Evolutionary conservation across 2,888 invertebrate species (phyloP), one percentile per base, ranked within the genome.

Genomic region (Pandemis heparana): DNA sequence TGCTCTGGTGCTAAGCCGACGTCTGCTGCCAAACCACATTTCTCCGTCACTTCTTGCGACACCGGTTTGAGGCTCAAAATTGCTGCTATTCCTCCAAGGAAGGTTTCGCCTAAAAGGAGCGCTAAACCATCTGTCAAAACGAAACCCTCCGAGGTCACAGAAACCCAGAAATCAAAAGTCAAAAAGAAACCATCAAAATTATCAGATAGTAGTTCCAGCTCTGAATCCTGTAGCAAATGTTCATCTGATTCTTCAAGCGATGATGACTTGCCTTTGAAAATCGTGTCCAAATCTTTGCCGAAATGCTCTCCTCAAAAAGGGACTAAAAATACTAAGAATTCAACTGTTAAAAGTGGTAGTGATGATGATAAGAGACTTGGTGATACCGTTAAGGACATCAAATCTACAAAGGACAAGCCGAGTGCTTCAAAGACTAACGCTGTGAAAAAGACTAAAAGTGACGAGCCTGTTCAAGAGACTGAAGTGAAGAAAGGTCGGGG

Each of bases 31-130:
- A 94, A 94, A 79, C 88, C 94, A 65, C 95, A 95, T 81, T 96
- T 96, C 85, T 96, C 96, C 10, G 96, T 96, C 43, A 96, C 95
- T 59, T 95, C 95, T 75, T 95, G 95, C 85, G 95, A 96, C 60
- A 95, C 95, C 60, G 95, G 95, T 23, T 84, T 96, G 69, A 95
- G 96, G 76, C 90, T 96, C 66, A 96, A 95, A 80, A 96, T 96
- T 73, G 95, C 96, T 77, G 95, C 95, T 59, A 95, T 96, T 76
- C 95, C 94, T 63, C 95, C 95, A n/a, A 82, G 89, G 63, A 95
- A 86, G 84, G 85, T 79, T 77, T 86, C 86, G 81, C 88, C 87
- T 56, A 94, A 87, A 79, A 92, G 87, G 77, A 86, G 89, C 67
- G 80, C 86, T 48, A 89, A 91, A 80, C 87, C 92, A 75, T 80